A percentile compares a stretch with the other conserved stretches of the same genome.
Conservation (phyloP, 2,797 vertebrate genomes). For the Echeneis naucrates region DNA sequence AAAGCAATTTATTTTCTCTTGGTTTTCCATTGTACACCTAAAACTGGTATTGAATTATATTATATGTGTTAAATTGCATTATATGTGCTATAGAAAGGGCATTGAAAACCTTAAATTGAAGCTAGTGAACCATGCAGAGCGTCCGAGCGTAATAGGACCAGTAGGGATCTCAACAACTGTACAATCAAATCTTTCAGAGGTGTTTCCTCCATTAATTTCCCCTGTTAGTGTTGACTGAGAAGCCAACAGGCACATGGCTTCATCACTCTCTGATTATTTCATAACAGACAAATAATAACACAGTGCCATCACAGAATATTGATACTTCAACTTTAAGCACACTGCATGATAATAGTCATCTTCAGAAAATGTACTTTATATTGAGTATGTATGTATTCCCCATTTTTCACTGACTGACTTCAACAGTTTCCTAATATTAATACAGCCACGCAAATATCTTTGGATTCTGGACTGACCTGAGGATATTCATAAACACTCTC, state of each 20-base stretch:
- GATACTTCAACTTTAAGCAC: too few relatives aligned
- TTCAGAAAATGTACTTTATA: background rate
- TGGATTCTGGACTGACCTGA: too few relatives aligned
- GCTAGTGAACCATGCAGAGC: background rate
- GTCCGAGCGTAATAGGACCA: background rate
- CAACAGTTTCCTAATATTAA: background rate
- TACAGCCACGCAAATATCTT: background rate
- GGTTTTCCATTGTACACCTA: background rate
- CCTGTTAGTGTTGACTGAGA: conserved; percentile 3
- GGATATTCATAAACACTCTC: background rate
- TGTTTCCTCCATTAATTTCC: background rate
- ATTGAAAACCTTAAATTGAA: background rate
- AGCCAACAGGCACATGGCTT: background rate
- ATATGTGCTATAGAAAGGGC: background rate
- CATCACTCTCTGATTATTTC: background rate
- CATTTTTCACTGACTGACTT: background rate
- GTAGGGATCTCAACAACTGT: too few relatives aligned
- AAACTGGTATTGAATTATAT: too few relatives aligned
- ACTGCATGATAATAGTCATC: too few relatives aligned
- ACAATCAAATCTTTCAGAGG: background rate
- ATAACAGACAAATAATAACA: background rate
- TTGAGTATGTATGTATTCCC: background rate
- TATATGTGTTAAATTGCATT: too few relatives aligned
- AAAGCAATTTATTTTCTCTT: background rate
- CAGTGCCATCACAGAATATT: background rate